Evolutionary conservation across 2,797 vertebrate species (phyloP).

Genomic region (Cygnus olor): DNA sequence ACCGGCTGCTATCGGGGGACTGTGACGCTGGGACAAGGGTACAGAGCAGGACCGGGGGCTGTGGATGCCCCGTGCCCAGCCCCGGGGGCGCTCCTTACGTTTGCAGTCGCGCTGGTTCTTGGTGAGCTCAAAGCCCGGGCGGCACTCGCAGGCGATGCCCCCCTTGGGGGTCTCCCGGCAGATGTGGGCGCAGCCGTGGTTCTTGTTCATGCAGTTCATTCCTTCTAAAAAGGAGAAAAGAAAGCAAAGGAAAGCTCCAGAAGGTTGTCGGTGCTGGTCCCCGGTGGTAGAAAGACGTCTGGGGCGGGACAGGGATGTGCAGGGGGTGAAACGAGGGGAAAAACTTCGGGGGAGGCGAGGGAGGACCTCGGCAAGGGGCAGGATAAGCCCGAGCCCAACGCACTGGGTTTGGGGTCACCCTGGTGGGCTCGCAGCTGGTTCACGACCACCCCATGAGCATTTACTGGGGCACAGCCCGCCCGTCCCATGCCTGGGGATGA

Average conservation of each 20-base stretch:
- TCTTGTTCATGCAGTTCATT: conserved; percentile 99
- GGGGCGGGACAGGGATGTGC: neutral
- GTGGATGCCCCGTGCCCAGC: rapidly evolving
- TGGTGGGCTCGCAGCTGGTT: too few relatives aligned
- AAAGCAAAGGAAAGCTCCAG: conserved; percentile 28
- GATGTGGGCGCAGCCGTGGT: conserved; percentile 97
- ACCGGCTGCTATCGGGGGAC: rapidly evolving
- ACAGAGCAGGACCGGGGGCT: neutral
- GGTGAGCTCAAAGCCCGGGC: conserved; percentile 97
- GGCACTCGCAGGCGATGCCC: conserved; percentile 95
- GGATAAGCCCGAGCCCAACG: neutral
- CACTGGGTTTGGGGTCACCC: too few relatives aligned
- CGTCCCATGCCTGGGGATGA: too few relatives aligned
- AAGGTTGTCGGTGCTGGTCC: conserved; percentile 12
- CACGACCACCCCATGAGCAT: too few relatives aligned
- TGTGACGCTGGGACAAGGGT: neutral
- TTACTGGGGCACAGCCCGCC: too few relatives aligned
- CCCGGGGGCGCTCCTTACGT: conserved; percentile 79
- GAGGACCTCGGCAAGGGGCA: neutral
- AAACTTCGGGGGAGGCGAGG: neutral
- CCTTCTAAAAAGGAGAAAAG: conserved; percentile 84
- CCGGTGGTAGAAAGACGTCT: neutral
- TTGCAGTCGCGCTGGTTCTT: conserved; percentile 97
- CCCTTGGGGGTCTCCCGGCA: conserved; percentile 95
- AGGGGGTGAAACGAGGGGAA: neutral